phyloP scores from a whole-genome alignment of 2,888 invertebrate species.

The Ypsolopha sequella region DNA sequence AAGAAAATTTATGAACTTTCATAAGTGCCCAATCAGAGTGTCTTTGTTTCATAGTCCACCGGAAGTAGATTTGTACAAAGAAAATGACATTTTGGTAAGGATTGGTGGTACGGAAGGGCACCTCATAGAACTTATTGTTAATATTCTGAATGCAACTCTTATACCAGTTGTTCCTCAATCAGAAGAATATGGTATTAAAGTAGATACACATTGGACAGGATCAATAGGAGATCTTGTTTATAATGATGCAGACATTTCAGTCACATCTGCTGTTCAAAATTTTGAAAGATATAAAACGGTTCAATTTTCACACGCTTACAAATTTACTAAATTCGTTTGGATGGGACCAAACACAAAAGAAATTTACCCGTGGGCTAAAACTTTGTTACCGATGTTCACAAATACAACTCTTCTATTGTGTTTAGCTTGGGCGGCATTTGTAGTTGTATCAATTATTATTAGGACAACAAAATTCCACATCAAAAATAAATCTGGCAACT shows the following conservation, averaged over 20 bases:
- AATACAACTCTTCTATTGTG: conserved; percentile 3
- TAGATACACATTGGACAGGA: neutral
- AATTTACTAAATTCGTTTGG: conserved; percentile 26
- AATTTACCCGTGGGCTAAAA: conserved; percentile 28
- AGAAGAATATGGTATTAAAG: neutral
- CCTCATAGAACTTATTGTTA: conserved; percentile 5
- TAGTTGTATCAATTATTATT: neutral
- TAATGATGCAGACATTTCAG: conserved; percentile 26
- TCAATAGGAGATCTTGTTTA: conserved; percentile 21
- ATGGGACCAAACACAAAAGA: conserved; percentile 28
- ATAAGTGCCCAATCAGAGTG: conserved; percentile 30
- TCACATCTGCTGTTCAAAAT: conserved; percentile 23
- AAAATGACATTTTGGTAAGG: conserved; percentile 18
- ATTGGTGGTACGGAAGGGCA: conserved; percentile 28
- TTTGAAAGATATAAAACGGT: conserved; percentile 19
- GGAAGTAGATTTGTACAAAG: conserved; percentile 15
- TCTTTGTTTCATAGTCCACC: conserved; percentile 21
- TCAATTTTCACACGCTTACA: conserved; percentile 23
- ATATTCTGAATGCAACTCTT: neutral
- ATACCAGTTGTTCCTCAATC: neutral
- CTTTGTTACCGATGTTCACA: conserved; percentile 28
- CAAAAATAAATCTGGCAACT: neutral
- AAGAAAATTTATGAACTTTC: conserved; percentile 32
- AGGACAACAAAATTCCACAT: neutral
- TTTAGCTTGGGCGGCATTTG: neutral